Evolutionary conservation across 2,888 invertebrate genomes (phyloP).

Genomic region (Congeria kusceri): DNA sequence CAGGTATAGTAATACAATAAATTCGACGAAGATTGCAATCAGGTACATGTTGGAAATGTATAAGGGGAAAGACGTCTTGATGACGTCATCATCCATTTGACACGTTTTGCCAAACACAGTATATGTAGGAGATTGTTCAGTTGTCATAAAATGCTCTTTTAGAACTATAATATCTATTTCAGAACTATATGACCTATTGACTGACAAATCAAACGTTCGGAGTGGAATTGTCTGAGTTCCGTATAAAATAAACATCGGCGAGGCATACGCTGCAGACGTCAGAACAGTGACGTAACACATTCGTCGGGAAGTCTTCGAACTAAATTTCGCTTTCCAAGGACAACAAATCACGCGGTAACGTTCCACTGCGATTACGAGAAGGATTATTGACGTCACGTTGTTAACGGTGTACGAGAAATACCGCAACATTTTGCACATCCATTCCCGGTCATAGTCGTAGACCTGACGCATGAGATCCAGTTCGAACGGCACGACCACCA

Average conservation of each 20-base stretch:
- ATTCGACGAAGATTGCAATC: slow-evolving; percentile 6
- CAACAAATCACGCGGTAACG: slow-evolving; percentile 26
- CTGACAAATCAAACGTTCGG: neutral
- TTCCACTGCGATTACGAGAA: slow-evolving; percentile 22
- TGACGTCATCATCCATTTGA: slow-evolving; percentile 26
- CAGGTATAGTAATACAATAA: slow-evolving; percentile 19
- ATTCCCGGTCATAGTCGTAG: slow-evolving; percentile 19
- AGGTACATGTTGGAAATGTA: slow-evolving; percentile 17
- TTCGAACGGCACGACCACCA: slow-evolving; percentile 24
- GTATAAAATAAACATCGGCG: slow-evolving; percentile 29
- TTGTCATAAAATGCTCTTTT: neutral
- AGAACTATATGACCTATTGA: neutral
- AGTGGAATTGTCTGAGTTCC: slow-evolving; percentile 30
- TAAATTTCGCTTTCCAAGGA: slow-evolving; percentile 36
- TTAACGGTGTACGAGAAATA: slow-evolving; percentile 25
- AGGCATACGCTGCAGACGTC: slow-evolving; percentile 2
- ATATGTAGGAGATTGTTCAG: neutral
- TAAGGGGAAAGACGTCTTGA: slow-evolving; percentile 10
- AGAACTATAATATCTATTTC: neutral
- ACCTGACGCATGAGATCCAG: slow-evolving; percentile 26
- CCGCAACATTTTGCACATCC: slow-evolving; percentile 22
- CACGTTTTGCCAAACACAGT: slow-evolving; percentile 28
- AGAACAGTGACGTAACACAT: slow-evolving; percentile 12
- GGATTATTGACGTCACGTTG: slow-evolving; percentile 20
- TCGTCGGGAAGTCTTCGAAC: neutral